Percentiles rank a stretch among this genome's conserved stretches.
These are phyloP conservation scores for Porites divaricata DNA, from an alignment of 92 coral and sea anemone genomes.

Conservation along the genomic window DNA sequence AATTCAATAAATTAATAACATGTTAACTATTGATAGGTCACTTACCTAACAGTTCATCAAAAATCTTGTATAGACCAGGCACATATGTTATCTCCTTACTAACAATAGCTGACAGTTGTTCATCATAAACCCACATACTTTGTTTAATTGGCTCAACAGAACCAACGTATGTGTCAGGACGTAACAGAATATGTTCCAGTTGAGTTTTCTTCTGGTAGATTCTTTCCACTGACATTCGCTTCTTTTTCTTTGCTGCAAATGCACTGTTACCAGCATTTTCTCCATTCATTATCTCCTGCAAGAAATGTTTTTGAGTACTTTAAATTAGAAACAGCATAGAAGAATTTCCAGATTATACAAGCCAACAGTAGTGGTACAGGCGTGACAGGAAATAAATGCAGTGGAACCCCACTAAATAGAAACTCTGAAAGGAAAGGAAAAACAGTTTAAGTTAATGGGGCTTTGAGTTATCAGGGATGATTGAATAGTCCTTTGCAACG, in stretches of 20 bases:
- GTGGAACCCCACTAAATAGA: too few relatives aligned
- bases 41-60: conserved; percentile 98
- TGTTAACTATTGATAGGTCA: neutral
- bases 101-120: conserved; percentile 76
- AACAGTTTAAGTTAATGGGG: too few relatives aligned
- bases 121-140: conserved; percentile 96
- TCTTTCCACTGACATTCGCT: conserved; percentile 97
- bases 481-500: too few relatives aligned
- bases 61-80: conserved; percentile 97
- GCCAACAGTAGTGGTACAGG: too few relatives aligned
- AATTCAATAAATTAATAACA: too few relatives aligned
- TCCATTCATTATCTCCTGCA: conserved; percentile 43
- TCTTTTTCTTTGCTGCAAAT: conserved; percentile 71
- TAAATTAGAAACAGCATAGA: neutral
- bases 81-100: conserved; percentile 92
- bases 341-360: too few relatives aligned
- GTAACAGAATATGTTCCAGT: conserved; percentile 94
- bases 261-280: conserved; percentile 25
- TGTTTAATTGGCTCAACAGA: conserved; percentile 96
- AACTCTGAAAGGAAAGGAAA: too few relatives aligned
- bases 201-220: conserved; percentile 99
- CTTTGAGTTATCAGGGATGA: too few relatives aligned
- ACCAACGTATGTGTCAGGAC: conserved; percentile 98
- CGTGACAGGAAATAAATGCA: too few relatives aligned
- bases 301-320: neutral